A percentile compares a stretch with the other conserved stretches of the same genome.
phyloP scores from a whole-genome alignment of 2,113 vertebrate genomes.

The Mastomys natalensis region DNA sequence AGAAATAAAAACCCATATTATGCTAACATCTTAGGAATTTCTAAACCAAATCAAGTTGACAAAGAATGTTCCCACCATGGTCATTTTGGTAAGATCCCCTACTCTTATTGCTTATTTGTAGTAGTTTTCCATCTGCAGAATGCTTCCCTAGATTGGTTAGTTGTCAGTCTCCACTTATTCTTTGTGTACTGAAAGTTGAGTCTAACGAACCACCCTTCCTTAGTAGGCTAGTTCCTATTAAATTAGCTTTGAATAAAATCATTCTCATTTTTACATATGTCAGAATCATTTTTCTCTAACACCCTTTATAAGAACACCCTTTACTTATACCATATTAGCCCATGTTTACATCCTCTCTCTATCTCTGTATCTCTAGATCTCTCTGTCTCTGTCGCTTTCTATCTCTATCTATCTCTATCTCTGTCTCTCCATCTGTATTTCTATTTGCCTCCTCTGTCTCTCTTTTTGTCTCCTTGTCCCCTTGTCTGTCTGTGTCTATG shows the following conservation, averaged over 20 bases:
- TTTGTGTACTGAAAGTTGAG: background rate
- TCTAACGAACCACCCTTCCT: rapidly evolving
- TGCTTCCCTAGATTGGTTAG: background rate
- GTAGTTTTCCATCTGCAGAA: background rate
- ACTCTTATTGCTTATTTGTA: background rate
- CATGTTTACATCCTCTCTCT: background rate
- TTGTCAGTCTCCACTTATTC: background rate
- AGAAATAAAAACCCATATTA: background rate
- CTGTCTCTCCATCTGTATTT: background rate
- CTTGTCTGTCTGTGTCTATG: background rate
- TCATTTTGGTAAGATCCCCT: background rate
- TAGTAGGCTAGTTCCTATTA: background rate
- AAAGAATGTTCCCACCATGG: background rate
- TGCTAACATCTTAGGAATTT: background rate
- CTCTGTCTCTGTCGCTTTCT: background rate
- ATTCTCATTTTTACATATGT: background rate
- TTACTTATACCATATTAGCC: background rate
- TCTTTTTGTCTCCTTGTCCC: background rate
- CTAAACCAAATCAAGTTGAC: background rate
- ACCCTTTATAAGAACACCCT: background rate
- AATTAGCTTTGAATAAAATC: background rate
- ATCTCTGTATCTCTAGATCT: background rate
- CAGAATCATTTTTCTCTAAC: background rate
- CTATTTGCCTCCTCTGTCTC: background rate
- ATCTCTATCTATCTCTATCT: background rate